A percentile compares a stretch with the other conserved stretches of the same genome.
These are phyloP conservation scores for Paramormyrops kingsleyae DNA, from an alignment of 2,113 vertebrate species.

Conservation along the genomic window DNA sequence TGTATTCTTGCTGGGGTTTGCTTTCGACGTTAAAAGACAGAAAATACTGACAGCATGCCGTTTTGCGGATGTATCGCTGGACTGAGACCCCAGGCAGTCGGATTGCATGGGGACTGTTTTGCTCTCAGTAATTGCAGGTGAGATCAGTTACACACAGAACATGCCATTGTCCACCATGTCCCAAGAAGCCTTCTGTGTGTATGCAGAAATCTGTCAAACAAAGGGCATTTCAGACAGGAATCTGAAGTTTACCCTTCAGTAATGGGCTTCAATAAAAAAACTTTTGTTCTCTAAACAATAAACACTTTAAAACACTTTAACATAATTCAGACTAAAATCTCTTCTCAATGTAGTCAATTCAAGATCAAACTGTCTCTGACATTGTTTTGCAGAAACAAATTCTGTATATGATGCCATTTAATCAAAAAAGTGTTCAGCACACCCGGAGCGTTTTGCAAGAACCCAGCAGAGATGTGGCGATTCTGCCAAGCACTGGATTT, in stretches of 20 bases:
- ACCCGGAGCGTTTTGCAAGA: neutral
- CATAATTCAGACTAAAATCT: neutral
- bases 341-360: neutral
- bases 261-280: neutral
- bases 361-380: neutral
- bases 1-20: neutral
- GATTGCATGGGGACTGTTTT: neutral
- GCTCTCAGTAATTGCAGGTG: neutral
- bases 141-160: neutral
- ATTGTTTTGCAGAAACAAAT: neutral
- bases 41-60: neutral
- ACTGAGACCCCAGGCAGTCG: neutral
- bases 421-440: neutral
- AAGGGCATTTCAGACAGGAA: neutral
- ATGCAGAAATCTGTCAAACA: neutral
- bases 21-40: neutral
- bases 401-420: neutral
- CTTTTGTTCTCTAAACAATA: neutral
- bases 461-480: neutral
- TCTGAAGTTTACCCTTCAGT: neutral
- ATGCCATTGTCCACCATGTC: neutral
- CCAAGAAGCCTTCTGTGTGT: neutral
- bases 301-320: neutral
- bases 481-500: too few relatives aligned
- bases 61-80: neutral